Evolutionary conservation across 2,888 invertebrate genomes (phyloP).

Genomic region (Galeopsomyia nigrocyanea): DNA sequence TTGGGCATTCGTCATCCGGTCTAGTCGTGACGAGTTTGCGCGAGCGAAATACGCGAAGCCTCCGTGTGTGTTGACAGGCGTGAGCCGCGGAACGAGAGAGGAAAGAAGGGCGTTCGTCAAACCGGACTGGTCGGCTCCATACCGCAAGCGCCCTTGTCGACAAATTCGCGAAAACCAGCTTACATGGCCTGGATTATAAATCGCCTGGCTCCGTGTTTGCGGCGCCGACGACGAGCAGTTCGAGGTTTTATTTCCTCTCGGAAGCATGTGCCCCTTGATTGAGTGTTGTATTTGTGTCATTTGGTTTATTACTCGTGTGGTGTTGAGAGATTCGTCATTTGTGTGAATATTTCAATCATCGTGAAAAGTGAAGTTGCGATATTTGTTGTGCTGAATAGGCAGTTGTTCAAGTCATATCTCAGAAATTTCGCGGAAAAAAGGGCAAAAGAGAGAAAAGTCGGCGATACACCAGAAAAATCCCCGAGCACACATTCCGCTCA

Average conservation of each 20-base stretch:
- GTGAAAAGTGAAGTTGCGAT: no score
- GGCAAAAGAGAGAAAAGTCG: no score
- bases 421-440: no score
- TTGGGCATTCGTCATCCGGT: conserved; percentile 65
- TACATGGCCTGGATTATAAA: conserved; percentile 57
- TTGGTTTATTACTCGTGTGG: no score
- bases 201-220: conserved; percentile 49
- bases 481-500: not conserved
- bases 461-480: no score
- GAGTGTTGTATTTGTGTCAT: no score
- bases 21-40: conserved; percentile 50
- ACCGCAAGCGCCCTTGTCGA: conserved; percentile 68
- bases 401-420: no score
- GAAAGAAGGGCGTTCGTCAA: conserved; percentile 61
- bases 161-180: conserved; percentile 58
- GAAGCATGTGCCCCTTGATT: not conserved
- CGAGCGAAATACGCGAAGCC: not conserved
- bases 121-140: conserved; percentile 58
- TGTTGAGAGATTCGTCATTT: no score
- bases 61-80: conserved; percentile 67
- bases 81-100: conserved; percentile 55
- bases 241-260: not conserved
- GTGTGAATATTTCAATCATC: no score
- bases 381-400: no score
- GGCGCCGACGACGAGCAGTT: not conserved